phyloP scores from a whole-genome alignment of 2,888 invertebrate species.

The Muschampia plurimacula region DNA sequence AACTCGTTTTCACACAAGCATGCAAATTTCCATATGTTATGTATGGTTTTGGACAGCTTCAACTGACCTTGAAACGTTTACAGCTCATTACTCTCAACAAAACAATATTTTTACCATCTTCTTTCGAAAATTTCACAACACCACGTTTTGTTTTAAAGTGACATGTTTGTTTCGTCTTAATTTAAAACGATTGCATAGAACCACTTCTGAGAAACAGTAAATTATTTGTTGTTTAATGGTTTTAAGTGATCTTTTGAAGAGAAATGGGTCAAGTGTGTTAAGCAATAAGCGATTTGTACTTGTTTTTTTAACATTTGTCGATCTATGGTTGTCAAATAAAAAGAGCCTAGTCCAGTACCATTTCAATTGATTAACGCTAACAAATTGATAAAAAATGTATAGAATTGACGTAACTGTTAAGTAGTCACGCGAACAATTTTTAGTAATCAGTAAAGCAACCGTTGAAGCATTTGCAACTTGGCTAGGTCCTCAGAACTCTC shows the following conservation, averaged over 20 bases:
- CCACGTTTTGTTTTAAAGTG: slow-evolving; percentile 15
- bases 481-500: too few relatives aligned
- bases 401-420: too few relatives aligned
- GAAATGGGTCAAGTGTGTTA: background rate
- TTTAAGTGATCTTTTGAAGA: slow-evolving; percentile 3
- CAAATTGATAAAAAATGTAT: too few relatives aligned
- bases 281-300: background rate
- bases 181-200: background rate
- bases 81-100: slow-evolving; percentile 15
- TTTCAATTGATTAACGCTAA: too few relatives aligned
- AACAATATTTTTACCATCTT: slow-evolving; percentile 26
- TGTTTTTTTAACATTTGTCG: background rate
- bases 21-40: slow-evolving; percentile 20
- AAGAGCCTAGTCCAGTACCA: background rate
- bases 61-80: slow-evolving; percentile 23
- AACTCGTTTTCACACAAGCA: background rate
- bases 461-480: too few relatives aligned
- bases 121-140: slow-evolving; percentile 24
- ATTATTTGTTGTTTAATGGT: background rate
- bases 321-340: background rate
- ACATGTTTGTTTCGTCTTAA: background rate
- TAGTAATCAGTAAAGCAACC: too few relatives aligned
- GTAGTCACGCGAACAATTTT: too few relatives aligned
- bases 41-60: slow-evolving; percentile 3
- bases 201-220: background rate